Conservation (phyloP, 2,113 vertebrate genomes). For the Sander lucioperca region DNA sequence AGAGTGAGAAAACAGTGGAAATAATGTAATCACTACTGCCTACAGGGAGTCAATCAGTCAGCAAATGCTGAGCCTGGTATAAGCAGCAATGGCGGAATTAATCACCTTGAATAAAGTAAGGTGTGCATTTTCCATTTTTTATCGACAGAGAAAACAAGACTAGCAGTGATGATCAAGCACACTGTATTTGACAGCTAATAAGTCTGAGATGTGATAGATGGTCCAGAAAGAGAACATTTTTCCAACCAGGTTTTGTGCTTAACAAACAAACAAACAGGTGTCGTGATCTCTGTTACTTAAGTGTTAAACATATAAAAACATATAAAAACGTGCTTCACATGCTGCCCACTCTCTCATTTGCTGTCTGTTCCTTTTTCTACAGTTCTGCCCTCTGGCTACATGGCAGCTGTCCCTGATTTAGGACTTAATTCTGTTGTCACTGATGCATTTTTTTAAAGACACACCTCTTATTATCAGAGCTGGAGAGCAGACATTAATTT, state of each 20-base stretch:
- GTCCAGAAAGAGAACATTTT: constrained; percentile 20
- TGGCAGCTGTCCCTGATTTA: constrained; percentile 49
- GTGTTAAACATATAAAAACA: constrained; percentile 38
- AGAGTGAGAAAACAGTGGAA: constrained; percentile 46
- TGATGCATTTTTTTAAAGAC: constrained; percentile 38
- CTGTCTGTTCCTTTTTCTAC: constrained; percentile 11
- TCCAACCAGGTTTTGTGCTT: constrained; percentile 3
- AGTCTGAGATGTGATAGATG: constrained; percentile 60
- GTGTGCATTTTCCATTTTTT: constrained; percentile 55
- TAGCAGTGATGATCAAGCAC: constrained; percentile 63
- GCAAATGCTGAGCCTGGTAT: constrained; percentile 37
- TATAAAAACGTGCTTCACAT: constrained; percentile 15
- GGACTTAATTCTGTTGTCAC: constrained; percentile 32
- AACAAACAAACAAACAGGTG: constrained; percentile 25
- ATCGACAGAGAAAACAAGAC: constrained; percentile 63
- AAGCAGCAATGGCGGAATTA: constrained; percentile 58
- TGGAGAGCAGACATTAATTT: constrained; percentile 30
- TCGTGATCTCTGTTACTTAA: constrained; percentile 25
- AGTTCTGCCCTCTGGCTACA: constrained; percentile 28
- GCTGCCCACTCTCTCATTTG: not conserved
- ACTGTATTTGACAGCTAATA: constrained; percentile 66
- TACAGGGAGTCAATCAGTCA: constrained; percentile 61
- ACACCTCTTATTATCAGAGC: constrained; percentile 14
- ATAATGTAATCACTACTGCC: constrained; percentile 54
- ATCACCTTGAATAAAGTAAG: constrained; percentile 70